Percentiles rank a stretch among this genome's conserved stretches.
phyloP scores from a whole-genome alignment of 2,888 invertebrate species.

The Leptopilina drosophilae region DNA sequence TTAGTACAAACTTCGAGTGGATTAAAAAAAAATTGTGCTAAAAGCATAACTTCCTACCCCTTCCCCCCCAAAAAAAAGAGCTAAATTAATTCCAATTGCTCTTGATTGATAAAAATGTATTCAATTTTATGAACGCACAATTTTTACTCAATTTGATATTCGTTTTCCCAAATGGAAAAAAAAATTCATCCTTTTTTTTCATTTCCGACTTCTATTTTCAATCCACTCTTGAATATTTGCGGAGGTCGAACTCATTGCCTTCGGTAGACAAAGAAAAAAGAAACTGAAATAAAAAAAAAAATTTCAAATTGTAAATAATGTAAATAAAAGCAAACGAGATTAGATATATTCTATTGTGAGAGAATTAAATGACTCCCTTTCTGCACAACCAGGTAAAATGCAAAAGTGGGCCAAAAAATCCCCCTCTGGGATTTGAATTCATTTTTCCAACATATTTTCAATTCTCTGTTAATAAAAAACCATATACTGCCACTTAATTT shows the following conservation, averaged over 20 bases:
- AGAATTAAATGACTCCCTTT: slow-evolving; percentile 30
- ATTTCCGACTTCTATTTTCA: not conserved
- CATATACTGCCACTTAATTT: not conserved
- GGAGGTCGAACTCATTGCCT: slow-evolving; percentile 29
- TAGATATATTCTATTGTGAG: slow-evolving; percentile 41
- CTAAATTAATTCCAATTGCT: not conserved
- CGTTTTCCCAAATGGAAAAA: not conserved
- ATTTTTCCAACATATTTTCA: too few relatives aligned
- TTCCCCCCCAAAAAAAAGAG: not conserved
- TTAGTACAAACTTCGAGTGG: not conserved
- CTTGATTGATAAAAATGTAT: not conserved
- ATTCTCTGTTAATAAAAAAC: not conserved
- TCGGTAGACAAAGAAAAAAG: slow-evolving; percentile 1
- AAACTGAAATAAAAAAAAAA: too few relatives aligned
- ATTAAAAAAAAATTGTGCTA: not conserved
- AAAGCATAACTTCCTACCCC: not conserved
- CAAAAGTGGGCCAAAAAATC: slow-evolving; percentile 1
- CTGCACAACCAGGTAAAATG: slow-evolving; percentile 15
- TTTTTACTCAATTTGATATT: not conserved
- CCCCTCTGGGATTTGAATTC: slow-evolving; percentile 5
- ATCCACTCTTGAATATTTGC: not conserved
- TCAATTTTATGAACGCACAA: slow-evolving; percentile 1
- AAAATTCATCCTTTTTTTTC: too few relatives aligned
- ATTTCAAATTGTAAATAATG: slow-evolving; percentile 26
- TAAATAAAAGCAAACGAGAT: slow-evolving; percentile 39